Evolutionary conservation across 2,113 vertebrate genomes (phyloP).

Genomic region (Perca schrenkii): DNA sequence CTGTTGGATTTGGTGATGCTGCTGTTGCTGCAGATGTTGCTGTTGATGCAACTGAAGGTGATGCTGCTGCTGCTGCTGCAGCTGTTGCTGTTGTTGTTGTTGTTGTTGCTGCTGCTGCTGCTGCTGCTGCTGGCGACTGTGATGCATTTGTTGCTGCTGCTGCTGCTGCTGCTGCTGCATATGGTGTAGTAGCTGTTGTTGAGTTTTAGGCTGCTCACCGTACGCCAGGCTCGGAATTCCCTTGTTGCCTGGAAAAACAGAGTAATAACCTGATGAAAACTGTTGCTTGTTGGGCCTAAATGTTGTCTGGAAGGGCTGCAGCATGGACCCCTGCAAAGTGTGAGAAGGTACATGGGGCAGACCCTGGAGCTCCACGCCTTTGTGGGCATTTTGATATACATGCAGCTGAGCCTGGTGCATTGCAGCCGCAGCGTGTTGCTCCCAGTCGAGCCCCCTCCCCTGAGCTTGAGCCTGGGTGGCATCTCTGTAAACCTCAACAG

Average conservation of each 20-base stretch:
- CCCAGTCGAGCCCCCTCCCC: conserved; percentile 81
- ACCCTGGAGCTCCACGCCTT: conserved; percentile 73
- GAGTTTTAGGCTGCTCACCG: conserved; percentile 78
- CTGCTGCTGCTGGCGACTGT: conserved; percentile 67
- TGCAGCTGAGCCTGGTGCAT: conserved; percentile 84
- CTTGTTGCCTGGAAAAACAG: conserved; percentile 88
- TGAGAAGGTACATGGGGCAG: conserved; percentile 74
- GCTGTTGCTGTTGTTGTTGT: conserved; percentile 65
- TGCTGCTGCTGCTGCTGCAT: conserved; percentile 81
- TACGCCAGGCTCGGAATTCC: conserved; percentile 71
- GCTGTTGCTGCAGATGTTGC: conserved; percentile 65
- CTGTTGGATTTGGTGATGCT: conserved; percentile 75
- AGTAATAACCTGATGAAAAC: conserved; percentile 86
- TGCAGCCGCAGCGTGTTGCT: conserved; percentile 80
- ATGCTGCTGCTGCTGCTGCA: conserved; percentile 68
- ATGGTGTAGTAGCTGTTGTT: conserved; percentile 79
- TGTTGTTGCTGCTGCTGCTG: conserved; percentile 42
- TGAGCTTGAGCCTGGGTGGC: conserved; percentile 79
- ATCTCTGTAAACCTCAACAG: conserved; percentile 88
- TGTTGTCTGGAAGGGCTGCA: conserved; percentile 94
- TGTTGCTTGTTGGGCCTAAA: conserved; percentile 92
- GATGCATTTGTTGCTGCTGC: conserved; percentile 78
- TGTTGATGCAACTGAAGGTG: conserved; percentile 78
- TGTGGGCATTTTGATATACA: conserved; percentile 85
- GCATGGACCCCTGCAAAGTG: conserved; percentile 79